Evolutionary conservation across 1,140 invertebrate species (phyloP), one percentile per base, ranked within the genome.

Genomic region (Drosophila repleta): DNA sequence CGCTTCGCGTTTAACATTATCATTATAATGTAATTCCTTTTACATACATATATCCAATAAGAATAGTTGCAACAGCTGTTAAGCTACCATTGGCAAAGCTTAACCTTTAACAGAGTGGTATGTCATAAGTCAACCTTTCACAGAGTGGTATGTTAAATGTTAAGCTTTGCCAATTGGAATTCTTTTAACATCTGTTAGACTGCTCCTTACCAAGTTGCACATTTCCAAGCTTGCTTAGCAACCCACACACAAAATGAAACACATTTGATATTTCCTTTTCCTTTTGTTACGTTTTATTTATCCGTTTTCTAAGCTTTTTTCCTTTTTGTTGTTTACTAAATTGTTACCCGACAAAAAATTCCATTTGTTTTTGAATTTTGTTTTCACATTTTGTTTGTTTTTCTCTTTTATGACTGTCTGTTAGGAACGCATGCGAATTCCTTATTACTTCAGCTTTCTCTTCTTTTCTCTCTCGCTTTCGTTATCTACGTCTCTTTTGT

Each of bases 211-310:
- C n/a, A n/a, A n/a, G n/a, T n/a, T n/a, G n/a, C n/a, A n/a, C n/a
- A n/a, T n/a, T n/a, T n/a, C n/a, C n/a, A n/a, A n/a, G n/a, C 24
- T 24, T 24, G 24, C 2, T 24, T 24, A 24, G 4, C 24, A 24
- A 24, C 24, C 35, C 3, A 43, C 17, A 6, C 2, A 43, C 10
- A 4, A 45, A 21, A 46, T 13, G 48, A 62, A 77, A 81, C 15
- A 74, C 60, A 60, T 11, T 18, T 43, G 56, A 56, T 13, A 41
- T 17, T 72, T 70, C 83, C 73, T 80, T 81, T 85, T 77, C 75
- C 62, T 29, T 80, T 85, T 85, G 82, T 85, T 85, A 85, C 82
- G 63, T 85, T 85, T 85, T 85, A 85, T 87, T 85, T 82, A 82
- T 82, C 66, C 70, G 74, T 81, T 79, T 77, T 51, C 55, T 32